Base-by-base conservation (phyloP, 2,113 vertebrate species). In the Casuarius casuarius region DNA sequence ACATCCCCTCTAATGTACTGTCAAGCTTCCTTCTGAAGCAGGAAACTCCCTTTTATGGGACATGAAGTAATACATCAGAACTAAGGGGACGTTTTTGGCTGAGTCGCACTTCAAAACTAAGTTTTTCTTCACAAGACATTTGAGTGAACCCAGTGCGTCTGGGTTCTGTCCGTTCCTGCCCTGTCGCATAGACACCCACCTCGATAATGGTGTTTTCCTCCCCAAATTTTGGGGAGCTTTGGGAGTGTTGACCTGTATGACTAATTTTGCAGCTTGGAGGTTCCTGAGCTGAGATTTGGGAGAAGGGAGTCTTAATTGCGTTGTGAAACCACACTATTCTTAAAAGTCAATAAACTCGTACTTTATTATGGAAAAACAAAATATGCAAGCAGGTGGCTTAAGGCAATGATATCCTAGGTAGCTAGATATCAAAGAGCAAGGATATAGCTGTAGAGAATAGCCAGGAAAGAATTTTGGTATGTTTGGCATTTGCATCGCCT, bases 291-390 rank as follows among this genome's bases (percentile, higher is more conserved):
- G 19, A 82, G 81, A 86, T 67, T 76, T 62, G 84, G 58, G 70
- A 70, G 22, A 48, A 79, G 54, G 79, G 92, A 80, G 72, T 5
- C 79, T 77, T 76, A 49, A 66, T 51, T 52, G 48, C 68, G 40
- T 65, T 80, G 81, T 88, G 84, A 95, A 95, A 93, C 92, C 80
- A 46, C 87, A 79, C 46, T n/a, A 54, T 76, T 80, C 85, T 87
- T 75, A 88, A 93, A 96, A 54, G 68, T 94, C 85, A 89, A 46
- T 76, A 70, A 73, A 68, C 80, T 84, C 81, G 6, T 33, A 81
- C 28, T 5, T 96, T 74, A 26, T 67, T 87, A 44, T 1, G 8
- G 78, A 82, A 83, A 92, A 81, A 35, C 71, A n/a, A 35, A 59
- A 46, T 58, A n/a, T 35, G 62, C 71, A 76, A 85, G 78, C 63